Evolutionary conservation across 2,113 vertebrate genomes (phyloP), one percentile per base, ranked within the genome.

Genomic region (Melanotaenia duboulayi): DNA sequence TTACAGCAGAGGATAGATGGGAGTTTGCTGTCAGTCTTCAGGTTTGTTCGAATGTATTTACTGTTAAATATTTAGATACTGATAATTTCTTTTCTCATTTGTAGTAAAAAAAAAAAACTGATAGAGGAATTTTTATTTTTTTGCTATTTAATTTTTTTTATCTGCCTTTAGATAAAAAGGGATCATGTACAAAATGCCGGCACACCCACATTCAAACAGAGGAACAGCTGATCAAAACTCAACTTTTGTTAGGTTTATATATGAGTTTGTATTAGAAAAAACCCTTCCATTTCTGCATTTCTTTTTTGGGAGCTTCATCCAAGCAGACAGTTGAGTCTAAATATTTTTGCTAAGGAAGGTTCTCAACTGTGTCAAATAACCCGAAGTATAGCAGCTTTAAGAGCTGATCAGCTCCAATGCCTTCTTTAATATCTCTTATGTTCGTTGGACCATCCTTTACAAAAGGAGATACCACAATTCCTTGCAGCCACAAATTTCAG

Each of bases 161-260:
- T 19, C 19, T n/a, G 7, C 46, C 46, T 48, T 16, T n/a, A 48
- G 46, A 19, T 24, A 7, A 7, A 35, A 25, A 16, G 3, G 14
- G 25, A 64, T 37, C 50, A 1, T 39, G 48, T 65, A 48, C 5
- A 35, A 0, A 12, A 48, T 37, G 20, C 14, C 3, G 19, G 11
- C 12, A 32, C n/a, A 5, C 25, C 32, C 0, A n/a, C n/a, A 19
- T 2, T 9, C 12, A 20, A 23, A 13, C 50, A 0, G 1, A 64
- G 28, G 44, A 50, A 28, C 46, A 35, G 28, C n/a, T 16, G 20
- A 19, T 37, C 37, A 51, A 35, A 6, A 35, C 32, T 35, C 32
- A 9, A 35, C 32, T 35, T 35, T 35, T 51, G 48, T 51, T 11
- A 0, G 48, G 35, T 51, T 35, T 0, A 16, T 39, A 12, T 39